Percentiles rank a stretch among this genome's conserved stretches.
Conservation (phyloP, 2,797 vertebrate species). For the Galago senegalensis region DNA sequence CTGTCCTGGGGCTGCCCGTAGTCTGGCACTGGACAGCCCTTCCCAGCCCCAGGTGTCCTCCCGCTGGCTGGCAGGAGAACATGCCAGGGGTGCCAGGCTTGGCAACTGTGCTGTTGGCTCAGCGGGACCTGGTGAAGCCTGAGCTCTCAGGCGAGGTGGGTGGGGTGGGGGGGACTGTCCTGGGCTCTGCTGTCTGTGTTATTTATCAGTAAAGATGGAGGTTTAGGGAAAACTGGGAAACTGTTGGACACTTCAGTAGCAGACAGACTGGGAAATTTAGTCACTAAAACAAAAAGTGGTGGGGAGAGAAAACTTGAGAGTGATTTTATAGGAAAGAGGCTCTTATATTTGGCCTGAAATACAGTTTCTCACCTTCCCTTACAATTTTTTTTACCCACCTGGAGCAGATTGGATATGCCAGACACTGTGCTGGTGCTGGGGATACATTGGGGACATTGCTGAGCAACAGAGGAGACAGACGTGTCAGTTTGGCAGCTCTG, state of each 20-base stretch:
- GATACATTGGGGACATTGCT: background rate
- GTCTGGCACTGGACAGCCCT: background rate
- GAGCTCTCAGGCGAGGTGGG: background rate
- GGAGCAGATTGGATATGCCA: background rate
- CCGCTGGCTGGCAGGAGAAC: background rate
- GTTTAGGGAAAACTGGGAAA: background rate
- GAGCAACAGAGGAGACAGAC: background rate
- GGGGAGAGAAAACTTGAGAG: background rate
- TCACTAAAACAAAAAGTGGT: background rate
- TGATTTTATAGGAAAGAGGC: background rate
- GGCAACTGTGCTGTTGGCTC: background rate
- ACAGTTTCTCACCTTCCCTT: background rate
- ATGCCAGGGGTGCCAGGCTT: background rate
- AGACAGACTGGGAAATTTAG: background rate
- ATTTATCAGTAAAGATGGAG: background rate
- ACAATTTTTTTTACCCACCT: background rate
- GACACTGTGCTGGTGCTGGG: background rate
- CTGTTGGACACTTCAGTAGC: background rate
- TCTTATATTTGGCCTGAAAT: background rate
- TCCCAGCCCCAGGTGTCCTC: background rate
- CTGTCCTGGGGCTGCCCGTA: fast-evolving
- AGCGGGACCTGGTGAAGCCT: background rate
- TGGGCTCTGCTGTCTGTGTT: background rate
- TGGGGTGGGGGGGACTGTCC: background rate
- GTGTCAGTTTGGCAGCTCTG: background rate